phyloP scores from a whole-genome alignment of 30 jellyfish, hydroid and myxozoan species.

The Turritopsis rubra region DNA sequence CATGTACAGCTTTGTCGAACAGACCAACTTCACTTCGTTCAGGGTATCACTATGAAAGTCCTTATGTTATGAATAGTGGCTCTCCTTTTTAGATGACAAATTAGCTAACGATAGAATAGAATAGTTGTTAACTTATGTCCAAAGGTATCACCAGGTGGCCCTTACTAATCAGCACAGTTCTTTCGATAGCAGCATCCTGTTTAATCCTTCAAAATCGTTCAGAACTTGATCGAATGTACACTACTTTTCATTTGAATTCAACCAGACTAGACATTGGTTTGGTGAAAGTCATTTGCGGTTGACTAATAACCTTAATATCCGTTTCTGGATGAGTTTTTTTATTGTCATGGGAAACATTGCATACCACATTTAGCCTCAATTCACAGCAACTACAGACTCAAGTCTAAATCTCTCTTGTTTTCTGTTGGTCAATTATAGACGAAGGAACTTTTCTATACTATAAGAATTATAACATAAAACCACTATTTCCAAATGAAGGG shows the following conservation, averaged over 20 bases:
- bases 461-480: not conserved
- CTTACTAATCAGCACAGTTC: too few species aligned
- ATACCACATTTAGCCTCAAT: not conserved
- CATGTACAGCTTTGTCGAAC: too few species aligned
- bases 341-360: not conserved
- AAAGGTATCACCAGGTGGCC: too few species aligned
- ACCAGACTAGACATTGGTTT: not conserved
- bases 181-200: too few species aligned
- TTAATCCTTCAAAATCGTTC: not conserved
- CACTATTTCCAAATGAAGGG: not conserved
- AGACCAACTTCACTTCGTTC: too few species aligned
- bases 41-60: too few species aligned
- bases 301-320: not conserved
- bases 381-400: not conserved
- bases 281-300: too few species aligned
- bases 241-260: not conserved
- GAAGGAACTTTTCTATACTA: not conserved
- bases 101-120: too few species aligned
- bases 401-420: not conserved
- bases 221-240: not conserved
- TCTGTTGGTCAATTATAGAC: not conserved
- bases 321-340: not conserved
- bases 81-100: too few species aligned
- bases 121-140: too few species aligned
- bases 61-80: too few species aligned